Evolutionary conservation across 2,113 vertebrate genomes (phyloP), one percentile per base, ranked within the genome.

Genomic region (Noctilio leporinus): DNA sequence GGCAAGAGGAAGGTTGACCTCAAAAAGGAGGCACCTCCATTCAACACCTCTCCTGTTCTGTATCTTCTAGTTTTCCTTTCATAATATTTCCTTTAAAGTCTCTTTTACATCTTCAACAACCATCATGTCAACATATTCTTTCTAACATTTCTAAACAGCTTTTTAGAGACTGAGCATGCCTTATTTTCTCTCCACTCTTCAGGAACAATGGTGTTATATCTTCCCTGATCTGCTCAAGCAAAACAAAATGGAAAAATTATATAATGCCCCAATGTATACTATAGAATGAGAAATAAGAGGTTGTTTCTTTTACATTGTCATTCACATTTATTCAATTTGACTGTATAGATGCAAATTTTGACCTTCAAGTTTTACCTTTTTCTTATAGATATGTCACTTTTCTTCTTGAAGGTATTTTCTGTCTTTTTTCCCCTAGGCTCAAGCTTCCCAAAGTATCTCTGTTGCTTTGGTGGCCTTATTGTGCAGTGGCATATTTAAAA

Each of bases 401-500:
- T 19, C 33, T 55, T 38, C 51, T 49, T 92, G 20, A 40, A 47
- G 26, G 45, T 85, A 83, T 65, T 81, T 95, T 62, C 40, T 67
- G 47, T 73, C 38, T 72, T 82, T 43, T 87, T 95, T 93, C 81
- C 28, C 81, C 28, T 91, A 64, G 55, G 30, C 45, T 93, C 20
- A 20, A 64, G 55, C 10, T 65, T 95, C 64, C 69, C 55, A 22
- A 93, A 75, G 70, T 73, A 24, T 86, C 88, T 95, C 55, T n/a
- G 90, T 94, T 90, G 73, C 40, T 92, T 87, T 75, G 69, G 81
- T 92, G 62, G 84, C 38, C 81, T 95, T 94, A 96, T 96, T 96
- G 93, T 80, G 77, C 55, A 80, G 87, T 53, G 82, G 90, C 95
- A 95, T 97, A 95, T 97, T 97, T 97, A 95, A 97, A 97, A 97